Percentiles rank a stretch among this genome's conserved stretches.
These are phyloP conservation scores for Carassius carassius DNA, from an alignment of 2,113 vertebrate genomes.

Conservation along the genomic window DNA sequence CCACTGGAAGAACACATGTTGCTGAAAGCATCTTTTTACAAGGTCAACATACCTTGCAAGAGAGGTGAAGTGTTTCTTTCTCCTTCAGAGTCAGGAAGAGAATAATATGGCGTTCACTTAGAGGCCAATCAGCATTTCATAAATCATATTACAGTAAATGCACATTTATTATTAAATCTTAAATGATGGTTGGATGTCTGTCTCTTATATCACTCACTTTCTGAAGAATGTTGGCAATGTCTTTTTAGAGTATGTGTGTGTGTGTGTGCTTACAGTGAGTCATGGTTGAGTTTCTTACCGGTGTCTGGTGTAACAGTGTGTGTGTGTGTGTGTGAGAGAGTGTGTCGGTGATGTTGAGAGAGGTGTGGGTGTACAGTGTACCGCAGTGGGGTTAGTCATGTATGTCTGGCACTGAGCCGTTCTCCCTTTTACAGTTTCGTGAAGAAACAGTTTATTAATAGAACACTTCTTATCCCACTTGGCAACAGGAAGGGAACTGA, in stretches of 20 bases:
- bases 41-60: background rate
- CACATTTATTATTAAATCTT: background rate
- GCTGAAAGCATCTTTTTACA: constrained; percentile 12
- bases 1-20: background rate
- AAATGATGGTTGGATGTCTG: constrained; percentile 45
- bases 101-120: background rate
- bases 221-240: constrained; percentile 60
- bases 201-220: constrained; percentile 60
- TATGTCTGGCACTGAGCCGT: constrained; percentile 64
- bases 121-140: background rate
- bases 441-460: constrained; percentile 74
- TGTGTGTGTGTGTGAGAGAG: constrained; percentile 19
- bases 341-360: constrained; percentile 34
- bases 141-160: background rate
- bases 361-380: constrained; percentile 57
- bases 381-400: constrained; percentile 69
- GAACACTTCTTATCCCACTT: constrained; percentile 79
- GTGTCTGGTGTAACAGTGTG: constrained; percentile 19
- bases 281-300: constrained; percentile 47
- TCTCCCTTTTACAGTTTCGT: constrained; percentile 67
- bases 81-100: background rate
- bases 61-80: constrained; percentile 1
- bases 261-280: constrained; percentile 30
- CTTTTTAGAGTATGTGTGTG: constrained; percentile 61
- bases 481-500: constrained; percentile 77